phyloP scores from a whole-genome alignment of 2,797 vertebrate genomes.

The Glossophaga mutica region DNA sequence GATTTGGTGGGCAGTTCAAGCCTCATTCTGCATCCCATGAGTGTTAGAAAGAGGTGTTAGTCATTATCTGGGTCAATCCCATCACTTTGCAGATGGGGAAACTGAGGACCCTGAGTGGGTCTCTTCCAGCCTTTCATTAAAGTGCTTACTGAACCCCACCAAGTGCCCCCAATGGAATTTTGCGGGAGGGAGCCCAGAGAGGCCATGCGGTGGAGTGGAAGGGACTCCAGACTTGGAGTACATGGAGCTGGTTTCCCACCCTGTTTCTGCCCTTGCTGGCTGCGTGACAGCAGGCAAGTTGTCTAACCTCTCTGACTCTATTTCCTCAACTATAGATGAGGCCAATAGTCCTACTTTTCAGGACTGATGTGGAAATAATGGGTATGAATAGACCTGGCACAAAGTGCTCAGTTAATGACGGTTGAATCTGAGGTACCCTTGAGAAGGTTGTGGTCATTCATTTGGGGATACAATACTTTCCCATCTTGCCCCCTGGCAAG shows the following conservation, averaged over 20 bases:
- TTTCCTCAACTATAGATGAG: background rate
- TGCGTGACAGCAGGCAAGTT: background rate
- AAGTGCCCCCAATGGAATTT: background rate
- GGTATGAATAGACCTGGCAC: background rate
- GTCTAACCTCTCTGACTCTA: slow-evolving; percentile 7
- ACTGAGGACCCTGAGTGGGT: background rate
- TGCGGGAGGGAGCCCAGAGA: background rate
- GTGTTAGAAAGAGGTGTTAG: background rate
- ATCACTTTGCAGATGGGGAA: background rate
- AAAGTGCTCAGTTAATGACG: background rate
- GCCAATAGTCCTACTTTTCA: background rate
- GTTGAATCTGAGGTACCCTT: background rate
- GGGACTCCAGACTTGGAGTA: background rate
- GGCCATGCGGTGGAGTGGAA: background rate
- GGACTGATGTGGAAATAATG: background rate
- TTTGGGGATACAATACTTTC: background rate
- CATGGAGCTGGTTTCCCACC: background rate
- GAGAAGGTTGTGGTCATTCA: background rate
- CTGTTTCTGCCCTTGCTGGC: background rate
- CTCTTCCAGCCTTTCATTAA: background rate
- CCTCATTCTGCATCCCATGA: background rate
- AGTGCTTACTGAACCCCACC: background rate
- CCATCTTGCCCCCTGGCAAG: background rate
- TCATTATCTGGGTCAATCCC: background rate
- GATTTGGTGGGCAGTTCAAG: background rate